These are phyloP conservation scores for Bombus impatiens DNA, from an alignment of 1,140 invertebrate genomes.

Conservation along the genomic window DNA sequence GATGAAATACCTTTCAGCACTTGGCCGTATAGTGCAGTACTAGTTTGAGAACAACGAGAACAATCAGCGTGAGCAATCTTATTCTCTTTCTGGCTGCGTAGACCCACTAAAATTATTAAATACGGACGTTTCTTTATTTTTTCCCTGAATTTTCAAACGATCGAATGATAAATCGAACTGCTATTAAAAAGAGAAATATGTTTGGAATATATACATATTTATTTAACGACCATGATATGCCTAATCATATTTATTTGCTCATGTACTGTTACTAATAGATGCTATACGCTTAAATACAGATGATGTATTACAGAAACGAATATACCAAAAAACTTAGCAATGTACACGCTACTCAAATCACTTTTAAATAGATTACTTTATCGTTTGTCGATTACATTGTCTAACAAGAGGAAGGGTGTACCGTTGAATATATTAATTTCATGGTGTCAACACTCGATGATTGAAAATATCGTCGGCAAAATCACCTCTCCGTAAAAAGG, in stretches of 20 bases:
- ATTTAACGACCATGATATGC: constrained; percentile 60
- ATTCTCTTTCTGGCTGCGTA: too few species aligned
- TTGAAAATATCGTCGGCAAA: constrained; percentile 56
- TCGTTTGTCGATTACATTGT: constrained; percentile 75
- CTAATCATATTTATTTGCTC: constrained; percentile 81
- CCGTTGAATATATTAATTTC: constrained; percentile 80
- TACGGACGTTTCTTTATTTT: too few species aligned
- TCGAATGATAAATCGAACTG: background rate
- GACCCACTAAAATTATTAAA: too few species aligned
- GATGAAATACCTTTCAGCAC: too few species aligned
- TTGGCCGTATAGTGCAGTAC: too few species aligned
- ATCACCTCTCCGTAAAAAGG: constrained; percentile 20
- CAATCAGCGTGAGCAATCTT: too few species aligned
- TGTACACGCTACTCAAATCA: constrained; percentile 78
- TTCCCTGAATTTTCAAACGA: too few species aligned
- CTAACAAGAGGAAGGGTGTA: constrained; percentile 66
- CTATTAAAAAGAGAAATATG: background rate
- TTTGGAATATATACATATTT: constrained; percentile 1
- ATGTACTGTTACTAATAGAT: constrained; percentile 77
- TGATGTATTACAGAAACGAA: constrained; percentile 80
- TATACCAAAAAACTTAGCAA: constrained; percentile 79
- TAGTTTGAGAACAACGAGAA: too few species aligned
- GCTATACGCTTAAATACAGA: constrained; percentile 81
- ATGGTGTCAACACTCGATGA: constrained; percentile 55
- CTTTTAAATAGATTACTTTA: constrained; percentile 77